A percentile compares a stretch with the other conserved stretches of the same genome.
Conservation (phyloP, 2,113 vertebrate species). For the Kobus ellipsiprymnus region DNA sequence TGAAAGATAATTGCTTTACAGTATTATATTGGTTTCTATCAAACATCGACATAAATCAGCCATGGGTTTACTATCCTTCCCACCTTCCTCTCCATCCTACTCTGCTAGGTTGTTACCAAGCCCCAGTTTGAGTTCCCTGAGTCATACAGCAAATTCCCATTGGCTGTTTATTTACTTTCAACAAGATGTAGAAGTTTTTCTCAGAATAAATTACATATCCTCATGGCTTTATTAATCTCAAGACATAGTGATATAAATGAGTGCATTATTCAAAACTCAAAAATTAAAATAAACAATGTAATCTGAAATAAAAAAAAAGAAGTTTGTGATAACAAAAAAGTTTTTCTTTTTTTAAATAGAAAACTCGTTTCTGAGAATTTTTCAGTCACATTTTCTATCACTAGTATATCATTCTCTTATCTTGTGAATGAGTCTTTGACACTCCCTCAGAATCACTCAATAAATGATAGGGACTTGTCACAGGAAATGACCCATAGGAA, state of each 20-base stretch:
- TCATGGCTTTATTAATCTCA: too few species aligned
- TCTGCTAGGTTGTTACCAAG: not conserved
- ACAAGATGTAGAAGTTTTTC: too few species aligned
- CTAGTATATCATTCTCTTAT: not conserved
- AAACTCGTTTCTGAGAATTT: not conserved
- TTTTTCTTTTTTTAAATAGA: not conserved
- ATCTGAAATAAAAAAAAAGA: too few species aligned
- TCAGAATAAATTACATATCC: too few species aligned
- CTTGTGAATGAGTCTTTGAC: not conserved
- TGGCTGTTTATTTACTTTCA: not conserved
- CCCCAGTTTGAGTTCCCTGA: not conserved
- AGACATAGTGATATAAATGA: too few species aligned
- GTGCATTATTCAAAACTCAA: too few species aligned
- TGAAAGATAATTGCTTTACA: not conserved
- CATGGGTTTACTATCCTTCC: not conserved
- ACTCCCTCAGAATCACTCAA: not conserved
- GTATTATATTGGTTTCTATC: not conserved
- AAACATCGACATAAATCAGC: not conserved
- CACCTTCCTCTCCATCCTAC: not conserved
- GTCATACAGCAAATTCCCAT: not conserved
- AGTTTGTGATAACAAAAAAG: too few species aligned
- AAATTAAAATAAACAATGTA: too few species aligned
- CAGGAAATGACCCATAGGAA: not conserved
- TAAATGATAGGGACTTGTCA: not conserved
- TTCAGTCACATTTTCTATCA: not conserved